Evolutionary conservation across 2,797 vertebrate genomes (phyloP), one percentile per base, ranked within the genome.

Genomic region (Nannoperca australis): DNA sequence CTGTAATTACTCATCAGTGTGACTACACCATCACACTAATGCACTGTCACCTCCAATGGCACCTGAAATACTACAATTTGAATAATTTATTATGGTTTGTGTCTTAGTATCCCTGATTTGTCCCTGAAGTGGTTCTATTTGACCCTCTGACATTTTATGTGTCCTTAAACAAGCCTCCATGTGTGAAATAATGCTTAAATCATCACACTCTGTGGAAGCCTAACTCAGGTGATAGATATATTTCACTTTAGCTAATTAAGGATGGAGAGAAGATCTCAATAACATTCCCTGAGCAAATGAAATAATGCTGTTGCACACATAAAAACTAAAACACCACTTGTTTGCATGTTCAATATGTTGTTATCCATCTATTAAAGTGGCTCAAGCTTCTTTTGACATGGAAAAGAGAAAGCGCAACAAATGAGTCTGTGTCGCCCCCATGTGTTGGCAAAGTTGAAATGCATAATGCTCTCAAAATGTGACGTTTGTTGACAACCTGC

Each of bases 351-450:
- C 32, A 38, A 30, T 32, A 47, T 68, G 44, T 17, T 13, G 2
- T 11, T 47, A 32, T 49, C 10, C 2, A 3, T 61, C 20, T 44
- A 10, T 62, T 34, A 36, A 32, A 1, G n/a, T n/a, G 20, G 32
- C 10, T 27, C 27, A 27, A 45, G 22, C 14, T 40, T 30, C 14
- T 12, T 55, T 44, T 45, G 11, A 17, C n/a, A 13, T n/a, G 32
- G 20, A 61, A 34, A 12, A 54, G 8, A 11, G 7, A 38, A 27
- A 50, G 22, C 17, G 71, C 13, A 54, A 54, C 9, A 14, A 44
- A 27, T 36, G 34, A 47, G 79, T 67, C 66, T 88, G 17, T 82
- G 78, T 80, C 80, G 42, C 91, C 92, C 83, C 59, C 92, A 0
- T 76, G 89, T 90, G 92, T 17, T 70, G 0, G 2, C 13, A 22